Percentiles rank a stretch among this genome's conserved stretches.
phyloP scores from a whole-genome alignment of 2,797 vertebrate genomes.

The Synaphobranchus kaupii region DNA sequence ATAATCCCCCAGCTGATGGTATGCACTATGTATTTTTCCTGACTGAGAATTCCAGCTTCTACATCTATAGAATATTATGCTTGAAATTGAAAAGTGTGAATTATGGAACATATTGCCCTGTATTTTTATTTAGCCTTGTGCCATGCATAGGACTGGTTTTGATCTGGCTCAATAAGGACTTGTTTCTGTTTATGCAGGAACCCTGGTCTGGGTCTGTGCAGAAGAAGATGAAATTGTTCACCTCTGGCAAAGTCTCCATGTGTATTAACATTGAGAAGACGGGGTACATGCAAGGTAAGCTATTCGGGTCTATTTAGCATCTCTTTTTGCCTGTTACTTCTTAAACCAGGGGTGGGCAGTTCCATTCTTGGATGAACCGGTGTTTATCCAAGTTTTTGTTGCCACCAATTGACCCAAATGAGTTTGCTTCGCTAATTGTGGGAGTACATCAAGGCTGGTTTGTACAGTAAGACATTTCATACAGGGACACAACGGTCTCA shows the following conservation, averaged over 20 bases:
- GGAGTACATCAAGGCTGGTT: too few relatives aligned
- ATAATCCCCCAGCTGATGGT: background rate
- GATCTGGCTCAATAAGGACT: background rate
- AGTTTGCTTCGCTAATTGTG: too few relatives aligned
- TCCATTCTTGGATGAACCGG: background rate
- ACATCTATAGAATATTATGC: background rate
- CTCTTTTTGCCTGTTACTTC: background rate
- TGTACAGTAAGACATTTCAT: too few relatives aligned
- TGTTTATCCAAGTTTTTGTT: background rate
- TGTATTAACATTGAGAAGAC: background rate
- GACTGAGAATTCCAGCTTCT: background rate
- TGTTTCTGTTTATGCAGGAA: background rate
- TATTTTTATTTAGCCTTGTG: background rate
- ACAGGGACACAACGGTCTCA: too few relatives aligned
- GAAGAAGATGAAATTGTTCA: slow-evolving; percentile 6
- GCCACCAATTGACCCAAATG: too few relatives aligned
- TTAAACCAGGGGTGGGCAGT: too few relatives aligned
- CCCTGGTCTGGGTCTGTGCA: background rate
- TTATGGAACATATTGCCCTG: background rate
- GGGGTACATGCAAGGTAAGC: background rate
- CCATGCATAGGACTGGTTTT: background rate
- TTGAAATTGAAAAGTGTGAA: background rate
- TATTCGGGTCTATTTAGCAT: background rate
- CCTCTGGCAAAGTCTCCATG: background rate
- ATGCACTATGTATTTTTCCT: background rate